Evolutionary conservation across 2,888 invertebrate genomes (phyloP), one percentile per base, ranked within the genome.

Genomic region (Melolontha melolontha): DNA sequence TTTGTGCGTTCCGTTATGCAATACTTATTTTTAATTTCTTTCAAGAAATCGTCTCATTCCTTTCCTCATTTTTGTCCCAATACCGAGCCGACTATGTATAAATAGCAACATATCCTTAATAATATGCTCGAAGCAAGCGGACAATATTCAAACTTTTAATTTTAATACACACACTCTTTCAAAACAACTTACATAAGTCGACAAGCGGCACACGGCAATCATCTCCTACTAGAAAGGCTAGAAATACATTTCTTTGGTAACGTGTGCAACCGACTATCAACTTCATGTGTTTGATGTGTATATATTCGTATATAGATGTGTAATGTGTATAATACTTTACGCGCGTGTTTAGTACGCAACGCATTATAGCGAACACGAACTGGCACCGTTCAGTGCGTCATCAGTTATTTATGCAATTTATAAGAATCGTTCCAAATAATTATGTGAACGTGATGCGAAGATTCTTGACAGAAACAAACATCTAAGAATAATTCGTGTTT

Each of bases 161-260:
- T 59, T 59, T 59, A 59, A 59, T 59, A 29, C 59, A 44, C 44
- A 11, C 11, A 44, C 16, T 44, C 42, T 44, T 12, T 16, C 6
- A 59, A 59, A 59, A 59, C 59, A 59, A 44, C 59, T 59, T 59
- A 59, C 44, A 44, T 59, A 59, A 59, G 44, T 12, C 27, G 59
- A 22, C 44, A 34, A 10, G 34, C 8, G 7, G 34, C 34, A 34
- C 34, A 34, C 34, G 34, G 10, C 34, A 6, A 34, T 34, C 34
- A 34, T 34, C 34, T 34, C 34, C 34, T 34, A 34, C 34, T 6
- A 34, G 59, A 44, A 59, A 59, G 29, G 29, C 44, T 14, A 44
- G 59, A 44, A 59, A 59, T 59, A 44, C 27, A 44, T 44, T 59
- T 59, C 50, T n/a, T 8, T 59, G 14, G 59, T 59, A 44, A 14